phyloP scores from a whole-genome alignment of 2,797 vertebrate genomes.

The Podargus strigoides region DNA sequence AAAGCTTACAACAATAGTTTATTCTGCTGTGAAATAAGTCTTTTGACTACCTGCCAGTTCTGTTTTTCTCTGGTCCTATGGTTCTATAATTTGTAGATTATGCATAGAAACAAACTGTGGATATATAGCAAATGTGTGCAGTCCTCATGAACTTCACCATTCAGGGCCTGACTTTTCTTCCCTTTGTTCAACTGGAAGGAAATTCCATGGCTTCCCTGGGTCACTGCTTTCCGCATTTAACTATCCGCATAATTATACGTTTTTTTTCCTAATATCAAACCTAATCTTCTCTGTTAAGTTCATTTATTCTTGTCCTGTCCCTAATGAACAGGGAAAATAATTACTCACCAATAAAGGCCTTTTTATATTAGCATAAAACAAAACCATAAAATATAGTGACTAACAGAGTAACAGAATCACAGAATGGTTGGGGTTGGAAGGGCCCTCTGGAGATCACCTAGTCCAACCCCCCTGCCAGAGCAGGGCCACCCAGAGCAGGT shows the following conservation, averaged over 20 bases:
- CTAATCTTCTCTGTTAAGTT: neutral
- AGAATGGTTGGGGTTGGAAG: no score
- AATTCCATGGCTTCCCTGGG: neutral
- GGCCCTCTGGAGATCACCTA: no score
- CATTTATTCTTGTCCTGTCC: neutral
- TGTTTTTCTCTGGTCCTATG: neutral
- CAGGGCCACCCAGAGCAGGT: no score
- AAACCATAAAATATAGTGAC: neutral
- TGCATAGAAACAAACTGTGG: neutral
- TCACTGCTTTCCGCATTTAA: neutral
- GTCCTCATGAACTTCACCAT: neutral
- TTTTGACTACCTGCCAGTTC: neutral
- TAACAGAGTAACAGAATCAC: no score
- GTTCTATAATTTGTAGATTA: neutral
- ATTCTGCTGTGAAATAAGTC: neutral
- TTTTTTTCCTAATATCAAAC: neutral
- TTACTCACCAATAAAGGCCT: neutral
- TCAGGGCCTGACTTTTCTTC: neutral
- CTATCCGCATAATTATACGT: neutral
- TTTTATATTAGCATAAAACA: neutral
- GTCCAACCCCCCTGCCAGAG: no score
- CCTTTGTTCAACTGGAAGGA: neutral
- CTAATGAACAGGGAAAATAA: neutral
- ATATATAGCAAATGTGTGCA: accelerated
- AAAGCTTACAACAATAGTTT: neutral